These are phyloP conservation scores for Podiceps cristatus DNA, from an alignment of 2,113 vertebrate species.

Conservation along the genomic window DNA sequence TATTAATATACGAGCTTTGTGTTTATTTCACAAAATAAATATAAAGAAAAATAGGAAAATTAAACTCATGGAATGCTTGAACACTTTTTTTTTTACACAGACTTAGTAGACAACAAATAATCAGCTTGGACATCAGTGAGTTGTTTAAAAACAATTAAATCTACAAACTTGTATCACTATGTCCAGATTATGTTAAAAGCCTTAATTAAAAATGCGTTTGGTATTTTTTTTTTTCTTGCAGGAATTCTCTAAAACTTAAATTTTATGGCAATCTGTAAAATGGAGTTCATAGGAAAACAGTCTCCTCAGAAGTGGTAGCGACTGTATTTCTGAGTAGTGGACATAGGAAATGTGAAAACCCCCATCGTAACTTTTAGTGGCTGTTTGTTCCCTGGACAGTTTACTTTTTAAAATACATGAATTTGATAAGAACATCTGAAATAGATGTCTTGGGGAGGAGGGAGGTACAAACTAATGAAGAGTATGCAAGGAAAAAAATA, in stretches of 20 bases:
- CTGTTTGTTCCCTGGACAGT: constrained; percentile 52
- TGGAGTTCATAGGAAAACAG: background rate
- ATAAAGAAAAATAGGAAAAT: background rate
- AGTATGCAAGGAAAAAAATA: constrained; percentile 68
- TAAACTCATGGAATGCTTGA: background rate
- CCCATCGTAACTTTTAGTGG: constrained; percentile 31
- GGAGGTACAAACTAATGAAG: constrained; percentile 64
- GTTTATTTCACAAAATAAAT: constrained; percentile 1
- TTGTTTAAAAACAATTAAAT: background rate
- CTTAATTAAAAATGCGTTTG: background rate
- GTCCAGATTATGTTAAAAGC: background rate
- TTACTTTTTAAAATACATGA: constrained; percentile 35
- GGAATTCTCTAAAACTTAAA: background rate
- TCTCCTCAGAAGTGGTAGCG: background rate
- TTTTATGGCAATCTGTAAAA: constrained; percentile 1
- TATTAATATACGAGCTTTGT: background rate
- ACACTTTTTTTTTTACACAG: background rate
- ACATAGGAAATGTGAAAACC: constrained; percentile 36
- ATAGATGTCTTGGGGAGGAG: constrained; percentile 15
- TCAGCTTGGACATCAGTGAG: background rate
- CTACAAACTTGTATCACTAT: background rate
- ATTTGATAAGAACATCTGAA: constrained; percentile 63
- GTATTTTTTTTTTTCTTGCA: background rate
- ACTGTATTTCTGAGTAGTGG: constrained; percentile 10
- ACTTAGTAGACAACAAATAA: background rate